Percentiles rank a stretch among this genome's conserved stretches.
These are phyloP conservation scores for Scomber japonicus DNA, from an alignment of 2,113 vertebrate genomes.

Conservation along the genomic window DNA sequence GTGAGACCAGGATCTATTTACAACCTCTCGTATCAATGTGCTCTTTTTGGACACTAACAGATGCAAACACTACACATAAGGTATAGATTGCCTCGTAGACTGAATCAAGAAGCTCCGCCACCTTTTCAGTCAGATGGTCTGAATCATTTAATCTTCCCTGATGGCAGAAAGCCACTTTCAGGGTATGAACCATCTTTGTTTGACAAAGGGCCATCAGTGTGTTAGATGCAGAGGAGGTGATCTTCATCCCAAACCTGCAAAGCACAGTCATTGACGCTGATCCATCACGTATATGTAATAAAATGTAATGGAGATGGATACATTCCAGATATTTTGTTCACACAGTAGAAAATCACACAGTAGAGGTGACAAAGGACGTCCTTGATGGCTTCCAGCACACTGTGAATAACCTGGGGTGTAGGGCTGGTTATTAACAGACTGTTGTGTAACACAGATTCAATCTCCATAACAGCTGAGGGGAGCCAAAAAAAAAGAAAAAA, in stretches of 20 bases:
- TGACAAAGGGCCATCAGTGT: no score
- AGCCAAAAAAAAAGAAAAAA: neutral
- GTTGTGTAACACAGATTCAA: conserved; percentile 26
- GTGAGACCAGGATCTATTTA: neutral
- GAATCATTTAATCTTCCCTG: no score
- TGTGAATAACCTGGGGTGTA: conserved; percentile 1
- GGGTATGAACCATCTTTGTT: no score
- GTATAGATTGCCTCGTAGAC: no score
- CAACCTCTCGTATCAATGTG: neutral
- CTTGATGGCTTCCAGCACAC: neutral
- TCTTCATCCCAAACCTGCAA: no score
- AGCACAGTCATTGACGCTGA: no score
- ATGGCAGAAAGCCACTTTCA: no score
- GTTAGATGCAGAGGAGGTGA: no score
- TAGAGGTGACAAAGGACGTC: neutral
- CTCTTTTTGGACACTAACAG: neutral
- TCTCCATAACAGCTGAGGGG: conserved; percentile 22
- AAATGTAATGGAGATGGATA: neutral
- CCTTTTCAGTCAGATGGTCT: no score
- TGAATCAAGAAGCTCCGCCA: no score
- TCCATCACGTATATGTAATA: no score
- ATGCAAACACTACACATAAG: neutral
- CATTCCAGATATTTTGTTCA: no score
- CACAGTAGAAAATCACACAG: neutral
- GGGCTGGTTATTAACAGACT: neutral